Percentiles rank a stretch among this genome's conserved stretches.
phyloP scores from a whole-genome alignment of 2,888 invertebrate genomes.

The Ligdia adustata region DNA sequence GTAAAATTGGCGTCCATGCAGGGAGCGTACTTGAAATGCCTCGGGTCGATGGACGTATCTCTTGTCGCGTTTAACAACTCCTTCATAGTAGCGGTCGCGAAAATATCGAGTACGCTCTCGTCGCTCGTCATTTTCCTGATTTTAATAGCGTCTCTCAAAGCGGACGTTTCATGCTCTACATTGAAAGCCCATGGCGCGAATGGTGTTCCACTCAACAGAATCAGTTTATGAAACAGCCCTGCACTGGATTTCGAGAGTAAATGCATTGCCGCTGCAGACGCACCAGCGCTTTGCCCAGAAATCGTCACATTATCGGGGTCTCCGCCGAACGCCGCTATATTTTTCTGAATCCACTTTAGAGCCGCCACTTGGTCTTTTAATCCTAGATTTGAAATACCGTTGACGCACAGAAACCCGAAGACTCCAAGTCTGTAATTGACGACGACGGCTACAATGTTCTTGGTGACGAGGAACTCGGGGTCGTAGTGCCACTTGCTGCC shows the following conservation, averaged over 20 bases:
- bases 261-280: slow-evolving; percentile 66
- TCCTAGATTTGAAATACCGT: slow-evolving; percentile 68
- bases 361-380: slow-evolving; percentile 74
- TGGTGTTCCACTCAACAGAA: slow-evolving; percentile 67
- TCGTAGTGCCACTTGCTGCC: slow-evolving; percentile 72
- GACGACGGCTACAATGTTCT: slow-evolving; percentile 61
- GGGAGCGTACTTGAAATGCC: slow-evolving; percentile 70
- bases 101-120: slow-evolving; percentile 53
- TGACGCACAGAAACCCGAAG: slow-evolving; percentile 68
- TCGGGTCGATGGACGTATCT: slow-evolving; percentile 60
- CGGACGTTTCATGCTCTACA: slow-evolving; percentile 50
- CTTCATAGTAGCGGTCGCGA: slow-evolving; percentile 48
- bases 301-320: slow-evolving; percentile 75
- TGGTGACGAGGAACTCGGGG: slow-evolving; percentile 68
- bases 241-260: slow-evolving; percentile 59
- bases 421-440: slow-evolving; percentile 71
- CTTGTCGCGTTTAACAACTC: slow-evolving; percentile 54
- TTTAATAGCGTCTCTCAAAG: slow-evolving; percentile 62
- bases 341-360: slow-evolving; percentile 67
- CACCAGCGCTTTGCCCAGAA: slow-evolving; percentile 74
- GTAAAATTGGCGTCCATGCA: slow-evolving; percentile 61
- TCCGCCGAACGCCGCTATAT: slow-evolving; percentile 71
- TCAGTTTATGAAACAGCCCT: slow-evolving; percentile 70
- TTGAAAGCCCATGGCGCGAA: slow-evolving; percentile 72
- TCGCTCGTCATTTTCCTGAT: slow-evolving; percentile 45